Evolutionary conservation across 2,113 vertebrate species (phyloP), one percentile per base, ranked within the genome.

Genomic region (Chamaetylas fuelleborni): DNA sequence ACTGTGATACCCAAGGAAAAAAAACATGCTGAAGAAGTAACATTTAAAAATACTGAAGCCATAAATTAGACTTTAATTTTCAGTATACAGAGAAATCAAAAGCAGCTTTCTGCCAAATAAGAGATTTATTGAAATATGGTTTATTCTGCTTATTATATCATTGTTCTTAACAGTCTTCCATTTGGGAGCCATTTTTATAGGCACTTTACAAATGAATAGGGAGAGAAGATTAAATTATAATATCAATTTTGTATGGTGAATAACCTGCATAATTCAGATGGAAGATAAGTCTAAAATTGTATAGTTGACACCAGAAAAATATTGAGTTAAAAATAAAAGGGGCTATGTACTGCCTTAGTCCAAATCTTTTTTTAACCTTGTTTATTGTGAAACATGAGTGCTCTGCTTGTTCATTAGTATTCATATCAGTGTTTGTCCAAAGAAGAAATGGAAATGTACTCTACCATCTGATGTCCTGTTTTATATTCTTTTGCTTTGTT

Each of bases 181-280:
- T 92, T 90, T 77, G 38, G 64, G 28, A 86, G 8, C 33, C 58
- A 78, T 92, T 95, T 92, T 90, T 83, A 90, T 42, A 60, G 60
- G 29, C 88, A 92, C 29, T 95, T 95, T 86, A 83, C 42, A 86
- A 92, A 96, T 90, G 24, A 90, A 88, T 58, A 70, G 50, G 67
- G 40, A 72, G 25, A 61, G 85, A 15, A 86, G 33, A 95, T 90
- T 86, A 92, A 95, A 94, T 86, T 26, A 86, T 72, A 93, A 96
- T 90, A 72, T 92, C 74, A 88, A 51, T 90, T 93, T 92, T 90
- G 8, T 78, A 42, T 81, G 67, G 60, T 51, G 92, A 86, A 86
- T 78, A 90, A 60, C 42, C 38, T 92, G 47, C 29, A 61, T 83
- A 86, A 95, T 86, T 88, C 82, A 90, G 47, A 77, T 51, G 24